A percentile compares a stretch with the other conserved stretches of the same genome.
Evolutionary conservation across 2,113 vertebrate species (phyloP).

Genomic region (Podarcis muralis): DNA sequence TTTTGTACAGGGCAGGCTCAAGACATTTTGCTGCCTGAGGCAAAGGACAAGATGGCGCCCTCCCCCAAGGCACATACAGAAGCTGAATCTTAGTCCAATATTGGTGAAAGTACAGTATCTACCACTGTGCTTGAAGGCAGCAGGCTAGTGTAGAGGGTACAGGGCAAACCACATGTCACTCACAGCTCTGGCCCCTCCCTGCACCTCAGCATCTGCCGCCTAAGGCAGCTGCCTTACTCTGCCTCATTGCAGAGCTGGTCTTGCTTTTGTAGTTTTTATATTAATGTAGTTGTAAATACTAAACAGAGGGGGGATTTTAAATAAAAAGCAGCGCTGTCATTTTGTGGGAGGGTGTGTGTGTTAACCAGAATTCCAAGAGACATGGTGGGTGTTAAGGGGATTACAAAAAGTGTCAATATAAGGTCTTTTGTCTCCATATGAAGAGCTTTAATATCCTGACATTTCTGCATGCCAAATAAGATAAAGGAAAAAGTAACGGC

Average conservation of each 20-base stretch:
- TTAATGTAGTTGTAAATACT: neutral
- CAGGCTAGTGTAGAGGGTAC: too few relatives aligned
- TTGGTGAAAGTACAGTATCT: too few relatives aligned
- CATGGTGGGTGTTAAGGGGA: neutral
- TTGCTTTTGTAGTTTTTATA: neutral
- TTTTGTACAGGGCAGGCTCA: neutral
- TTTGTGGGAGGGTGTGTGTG: neutral
- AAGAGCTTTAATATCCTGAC: slow-evolving; percentile 2
- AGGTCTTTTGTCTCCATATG: neutral
- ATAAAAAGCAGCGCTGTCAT: neutral
- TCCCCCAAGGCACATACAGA: too few relatives aligned
- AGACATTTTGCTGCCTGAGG: too few relatives aligned
- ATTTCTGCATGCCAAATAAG: neutral
- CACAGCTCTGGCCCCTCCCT: too few relatives aligned
- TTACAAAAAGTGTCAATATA: neutral
- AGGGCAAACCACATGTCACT: too few relatives aligned
- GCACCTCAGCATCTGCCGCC: too few relatives aligned
- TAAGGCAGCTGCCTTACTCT: too few relatives aligned
- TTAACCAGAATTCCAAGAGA: neutral
- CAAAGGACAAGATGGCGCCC: too few relatives aligned
- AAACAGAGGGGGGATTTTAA: neutral
- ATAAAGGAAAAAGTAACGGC: neutral
- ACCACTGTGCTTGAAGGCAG: too few relatives aligned
- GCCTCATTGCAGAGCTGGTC: too few relatives aligned
- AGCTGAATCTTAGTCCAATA: too few relatives aligned